These are phyloP conservation scores for Andrena cerasifolii DNA, from an alignment of 1,140 invertebrate genomes.

Conservation along the genomic window DNA sequence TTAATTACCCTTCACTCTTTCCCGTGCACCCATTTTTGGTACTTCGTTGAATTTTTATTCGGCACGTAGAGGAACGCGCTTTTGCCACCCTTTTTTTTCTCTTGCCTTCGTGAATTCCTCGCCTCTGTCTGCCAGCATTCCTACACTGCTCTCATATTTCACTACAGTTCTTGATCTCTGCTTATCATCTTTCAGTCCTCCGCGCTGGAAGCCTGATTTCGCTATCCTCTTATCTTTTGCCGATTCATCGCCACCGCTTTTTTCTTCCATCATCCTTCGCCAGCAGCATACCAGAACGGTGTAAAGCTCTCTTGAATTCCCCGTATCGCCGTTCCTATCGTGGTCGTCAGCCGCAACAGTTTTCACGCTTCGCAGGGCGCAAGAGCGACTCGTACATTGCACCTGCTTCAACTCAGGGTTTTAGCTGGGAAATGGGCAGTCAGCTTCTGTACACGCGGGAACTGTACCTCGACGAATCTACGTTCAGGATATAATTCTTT, in stretches of 20 bases:
- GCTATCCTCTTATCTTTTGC: constrained; percentile 46
- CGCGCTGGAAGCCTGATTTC: constrained; percentile 9
- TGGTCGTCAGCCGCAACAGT: constrained; percentile 42
- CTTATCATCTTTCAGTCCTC: constrained; percentile 20
- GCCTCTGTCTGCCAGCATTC: background rate
- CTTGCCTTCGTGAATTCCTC: background rate
- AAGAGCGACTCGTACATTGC: background rate
- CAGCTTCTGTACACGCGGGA: no score
- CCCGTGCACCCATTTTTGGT: background rate
- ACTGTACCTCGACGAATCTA: no score
- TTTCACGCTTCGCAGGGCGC: constrained; percentile 19
- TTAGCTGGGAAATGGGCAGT: no score
- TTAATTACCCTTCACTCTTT: background rate
- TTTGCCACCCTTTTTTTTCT: background rate
- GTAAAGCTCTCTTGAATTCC: constrained; percentile 54
- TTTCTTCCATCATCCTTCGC: constrained; percentile 4
- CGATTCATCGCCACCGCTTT: constrained; percentile 46
- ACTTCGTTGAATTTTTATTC: background rate
- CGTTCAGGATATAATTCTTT: no score
- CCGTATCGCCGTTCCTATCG: constrained; percentile 44
- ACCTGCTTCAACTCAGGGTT: constrained; percentile 26
- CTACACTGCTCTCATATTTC: constrained; percentile 20
- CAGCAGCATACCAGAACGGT: constrained; percentile 44
- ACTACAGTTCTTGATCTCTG: constrained; percentile 18
- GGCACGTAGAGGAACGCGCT: no score